phyloP scores from a whole-genome alignment of 2,113 vertebrate species.

The Ceuthmochares aereus region DNA sequence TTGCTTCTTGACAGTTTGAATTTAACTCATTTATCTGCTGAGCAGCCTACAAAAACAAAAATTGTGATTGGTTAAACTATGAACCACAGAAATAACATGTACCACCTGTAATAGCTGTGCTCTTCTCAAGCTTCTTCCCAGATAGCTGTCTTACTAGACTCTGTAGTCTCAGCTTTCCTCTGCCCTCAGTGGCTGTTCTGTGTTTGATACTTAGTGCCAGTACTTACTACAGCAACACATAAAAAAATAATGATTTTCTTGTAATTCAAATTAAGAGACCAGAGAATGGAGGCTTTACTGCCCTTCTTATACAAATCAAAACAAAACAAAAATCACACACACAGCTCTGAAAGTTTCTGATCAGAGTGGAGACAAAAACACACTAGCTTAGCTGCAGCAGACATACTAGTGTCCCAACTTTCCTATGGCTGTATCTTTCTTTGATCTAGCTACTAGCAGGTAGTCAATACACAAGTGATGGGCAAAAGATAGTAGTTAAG shows the following conservation, averaged over 20 bases:
- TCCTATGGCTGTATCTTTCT: background rate
- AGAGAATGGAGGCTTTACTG: background rate
- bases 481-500: background rate
- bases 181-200: background rate
- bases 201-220: background rate
- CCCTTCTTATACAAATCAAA: background rate
- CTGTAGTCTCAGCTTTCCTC: background rate
- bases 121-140: background rate
- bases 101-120: background rate
- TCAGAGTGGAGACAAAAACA: background rate
- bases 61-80: background rate
- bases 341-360: background rate
- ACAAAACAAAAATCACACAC: background rate
- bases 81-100: background rate
- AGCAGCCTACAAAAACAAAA: conserved; percentile 74
- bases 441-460: background rate
- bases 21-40: conserved; percentile 77
- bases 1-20: conserved; percentile 72
- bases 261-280: background rate
- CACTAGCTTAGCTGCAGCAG: background rate
- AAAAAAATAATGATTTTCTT: background rate
- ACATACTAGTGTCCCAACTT: fast-evolving
- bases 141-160: background rate
- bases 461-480: background rate
- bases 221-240: background rate